Percentiles rank a stretch among this genome's conserved stretches.
Evolutionary conservation across 2,888 invertebrate genomes (phyloP).

Genomic region (Odontothrips loti): DNA sequence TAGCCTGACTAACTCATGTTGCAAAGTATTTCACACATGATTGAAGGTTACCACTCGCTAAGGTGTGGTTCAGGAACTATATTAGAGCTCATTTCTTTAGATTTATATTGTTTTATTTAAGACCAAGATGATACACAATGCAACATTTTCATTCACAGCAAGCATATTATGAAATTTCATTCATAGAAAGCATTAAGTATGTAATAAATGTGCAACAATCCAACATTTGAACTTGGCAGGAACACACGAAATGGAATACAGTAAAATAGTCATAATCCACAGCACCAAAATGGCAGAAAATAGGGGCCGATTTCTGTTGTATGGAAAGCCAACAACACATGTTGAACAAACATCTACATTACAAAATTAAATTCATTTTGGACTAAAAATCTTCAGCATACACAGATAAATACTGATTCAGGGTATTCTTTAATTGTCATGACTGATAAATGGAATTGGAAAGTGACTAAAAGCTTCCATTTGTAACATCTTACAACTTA

Average conservation of each 20-base stretch:
- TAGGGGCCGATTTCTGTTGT: slow-evolving; percentile 19
- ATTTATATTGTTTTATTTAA: slow-evolving; percentile 20
- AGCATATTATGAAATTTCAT: slow-evolving; percentile 21
- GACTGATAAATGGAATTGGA: slow-evolving; percentile 17
- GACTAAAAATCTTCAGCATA: slow-evolving; percentile 22
- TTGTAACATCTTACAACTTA: slow-evolving; percentile 23
- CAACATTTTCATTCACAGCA: slow-evolving; percentile 26
- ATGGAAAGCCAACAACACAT: slow-evolving; percentile 14
- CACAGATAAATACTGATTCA: slow-evolving; percentile 23
- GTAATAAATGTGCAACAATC: slow-evolving; percentile 22
- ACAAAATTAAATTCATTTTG: slow-evolving; percentile 23
- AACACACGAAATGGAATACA: slow-evolving; percentile 26
- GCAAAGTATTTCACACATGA: slow-evolving; percentile 14
- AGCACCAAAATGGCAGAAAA: slow-evolving; percentile 24
- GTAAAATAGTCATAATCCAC: slow-evolving; percentile 23
- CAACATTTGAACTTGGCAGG: slow-evolving; percentile 26
- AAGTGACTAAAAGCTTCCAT: slow-evolving; percentile 13
- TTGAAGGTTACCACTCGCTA: slow-evolving; percentile 9
- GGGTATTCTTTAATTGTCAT: slow-evolving; percentile 15
- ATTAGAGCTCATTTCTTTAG: slow-evolving; percentile 7
- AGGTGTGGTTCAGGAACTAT: slow-evolving; percentile 11
- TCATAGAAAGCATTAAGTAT: slow-evolving; percentile 26
- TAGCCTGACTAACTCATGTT: not conserved
- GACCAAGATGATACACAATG: slow-evolving; percentile 26
- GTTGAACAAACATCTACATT: slow-evolving; percentile 6